Conservation (phyloP, 2,797 vertebrate genomes). For the Loriculus beryllinus region DNA sequence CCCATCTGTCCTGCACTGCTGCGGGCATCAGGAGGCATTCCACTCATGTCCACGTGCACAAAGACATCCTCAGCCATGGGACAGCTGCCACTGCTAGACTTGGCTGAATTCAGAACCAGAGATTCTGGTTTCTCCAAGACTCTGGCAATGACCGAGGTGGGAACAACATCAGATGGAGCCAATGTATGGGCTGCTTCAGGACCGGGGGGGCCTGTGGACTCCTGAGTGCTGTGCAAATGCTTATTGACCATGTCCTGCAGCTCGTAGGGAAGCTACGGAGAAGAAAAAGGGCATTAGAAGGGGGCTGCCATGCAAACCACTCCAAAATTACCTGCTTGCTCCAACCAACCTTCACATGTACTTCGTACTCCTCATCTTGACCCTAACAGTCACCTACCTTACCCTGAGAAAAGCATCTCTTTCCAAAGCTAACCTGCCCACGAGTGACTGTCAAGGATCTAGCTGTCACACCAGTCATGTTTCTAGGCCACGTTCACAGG, state of each 20-base stretch:
- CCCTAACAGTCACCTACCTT: not conserved
- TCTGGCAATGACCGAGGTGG: conserved; percentile 91
- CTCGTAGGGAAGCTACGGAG: conserved; percentile 88
- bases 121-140: conserved; percentile 96
- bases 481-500: not conserved
- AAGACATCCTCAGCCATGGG: conserved; percentile 93
- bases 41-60: conserved; percentile 96
- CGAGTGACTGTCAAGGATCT: not conserved
- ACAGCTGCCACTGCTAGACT: conserved; percentile 86
- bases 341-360: not conserved
- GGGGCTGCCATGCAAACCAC: not conserved
- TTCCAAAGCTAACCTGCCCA: not conserved
- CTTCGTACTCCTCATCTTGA: not conserved
- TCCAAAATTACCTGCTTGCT: not conserved
- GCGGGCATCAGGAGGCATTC: conserved; percentile 63
- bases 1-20: conserved; percentile 6
- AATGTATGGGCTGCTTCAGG: conserved; percentile 82
- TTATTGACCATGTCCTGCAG: conserved; percentile 97
- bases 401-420: not conserved
- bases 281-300: conserved; percentile 28
- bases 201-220: conserved; percentile 69
- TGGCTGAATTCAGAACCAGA: conserved; percentile 90
- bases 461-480: not conserved
- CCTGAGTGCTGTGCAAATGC: conserved; percentile 86
- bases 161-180: conserved; percentile 89